Evolutionary conservation across 2,113 vertebrate genomes (phyloP).

Genomic region (Salvelinus namaycush): DNA sequence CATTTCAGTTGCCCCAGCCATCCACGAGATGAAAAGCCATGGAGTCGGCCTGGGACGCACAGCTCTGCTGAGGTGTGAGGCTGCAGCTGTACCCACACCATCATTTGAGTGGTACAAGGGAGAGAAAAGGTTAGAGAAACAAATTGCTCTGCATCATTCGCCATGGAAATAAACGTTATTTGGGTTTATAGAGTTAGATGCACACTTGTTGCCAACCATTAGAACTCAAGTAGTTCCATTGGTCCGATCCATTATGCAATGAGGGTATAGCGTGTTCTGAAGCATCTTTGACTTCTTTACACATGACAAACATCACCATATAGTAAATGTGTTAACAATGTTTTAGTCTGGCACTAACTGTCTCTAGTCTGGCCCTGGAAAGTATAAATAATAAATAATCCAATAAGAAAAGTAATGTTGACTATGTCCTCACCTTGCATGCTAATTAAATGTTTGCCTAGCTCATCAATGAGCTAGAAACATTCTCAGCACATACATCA

Average conservation of each 20-base stretch:
- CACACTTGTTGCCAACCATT: not conserved
- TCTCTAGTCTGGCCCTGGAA: not conserved
- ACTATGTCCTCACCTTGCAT: conserved; percentile 51
- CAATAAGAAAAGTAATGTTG: conserved; percentile 15
- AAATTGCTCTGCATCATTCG: not conserved
- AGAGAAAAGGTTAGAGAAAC: conserved; percentile 89
- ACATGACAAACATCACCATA: too few relatives aligned
- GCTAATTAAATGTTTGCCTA: conserved; percentile 71
- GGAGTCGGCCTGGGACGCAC: conserved; percentile 86
- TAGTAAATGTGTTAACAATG: too few relatives aligned
- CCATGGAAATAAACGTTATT: not conserved
- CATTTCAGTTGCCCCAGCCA: conserved; percentile 88
- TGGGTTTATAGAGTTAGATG: not conserved
- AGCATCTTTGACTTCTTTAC: too few relatives aligned
- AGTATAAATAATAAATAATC: conserved; percentile 13
- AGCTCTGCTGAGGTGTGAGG: conserved; percentile 92
- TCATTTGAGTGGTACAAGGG: conserved; percentile 96
- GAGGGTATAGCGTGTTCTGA: not conserved
- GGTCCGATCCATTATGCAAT: not conserved
- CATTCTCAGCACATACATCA: conserved; percentile 64
- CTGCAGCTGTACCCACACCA: conserved; percentile 89
- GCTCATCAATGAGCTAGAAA: conserved; percentile 62
- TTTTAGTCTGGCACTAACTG: not conserved
- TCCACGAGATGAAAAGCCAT: conserved; percentile 94
- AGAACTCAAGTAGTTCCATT: not conserved